These are phyloP conservation scores for Netelia fuscicornis DNA, from an alignment of 2,888 invertebrate species.

Conservation along the genomic window DNA sequence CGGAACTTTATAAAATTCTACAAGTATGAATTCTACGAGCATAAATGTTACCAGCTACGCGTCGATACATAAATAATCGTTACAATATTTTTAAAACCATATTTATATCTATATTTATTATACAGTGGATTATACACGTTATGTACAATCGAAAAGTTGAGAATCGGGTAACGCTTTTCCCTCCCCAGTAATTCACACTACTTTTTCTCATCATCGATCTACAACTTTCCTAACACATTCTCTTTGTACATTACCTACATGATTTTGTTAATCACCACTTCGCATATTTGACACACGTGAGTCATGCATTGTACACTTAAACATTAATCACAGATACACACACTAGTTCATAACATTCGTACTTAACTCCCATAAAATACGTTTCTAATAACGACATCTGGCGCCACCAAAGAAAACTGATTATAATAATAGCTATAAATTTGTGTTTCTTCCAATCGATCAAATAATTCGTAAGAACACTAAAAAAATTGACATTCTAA, in stretches of 20 bases:
- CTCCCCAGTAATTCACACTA: too few relatives aligned
- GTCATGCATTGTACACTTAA: not conserved
- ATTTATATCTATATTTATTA: constrained; percentile 67
- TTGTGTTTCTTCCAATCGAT: not conserved
- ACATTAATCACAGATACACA: not conserved
- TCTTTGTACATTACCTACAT: not conserved
- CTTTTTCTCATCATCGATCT: not conserved
- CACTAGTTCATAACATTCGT: not conserved
- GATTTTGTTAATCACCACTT: not conserved
- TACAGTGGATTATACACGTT: constrained; percentile 60
- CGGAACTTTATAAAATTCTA: constrained; percentile 1
- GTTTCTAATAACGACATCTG: constrained; percentile 67
- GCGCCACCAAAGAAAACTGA: constrained; percentile 58
- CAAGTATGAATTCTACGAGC: not conserved
- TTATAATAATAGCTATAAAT: not conserved
- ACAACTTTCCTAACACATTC: not conserved
- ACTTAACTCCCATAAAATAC: constrained; percentile 3
- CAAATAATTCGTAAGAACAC: not conserved
- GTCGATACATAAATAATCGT: constrained; percentile 13
- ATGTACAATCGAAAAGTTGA: constrained; percentile 52
- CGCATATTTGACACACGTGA: not conserved
- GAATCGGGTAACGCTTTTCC: not conserved
- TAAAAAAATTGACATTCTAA: not conserved
- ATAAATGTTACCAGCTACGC: not conserved
- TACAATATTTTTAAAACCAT: constrained; percentile 50